These are phyloP conservation scores for Gorsachius magnificus DNA, from an alignment of 2,797 vertebrate genomes.

Conservation along the genomic window DNA sequence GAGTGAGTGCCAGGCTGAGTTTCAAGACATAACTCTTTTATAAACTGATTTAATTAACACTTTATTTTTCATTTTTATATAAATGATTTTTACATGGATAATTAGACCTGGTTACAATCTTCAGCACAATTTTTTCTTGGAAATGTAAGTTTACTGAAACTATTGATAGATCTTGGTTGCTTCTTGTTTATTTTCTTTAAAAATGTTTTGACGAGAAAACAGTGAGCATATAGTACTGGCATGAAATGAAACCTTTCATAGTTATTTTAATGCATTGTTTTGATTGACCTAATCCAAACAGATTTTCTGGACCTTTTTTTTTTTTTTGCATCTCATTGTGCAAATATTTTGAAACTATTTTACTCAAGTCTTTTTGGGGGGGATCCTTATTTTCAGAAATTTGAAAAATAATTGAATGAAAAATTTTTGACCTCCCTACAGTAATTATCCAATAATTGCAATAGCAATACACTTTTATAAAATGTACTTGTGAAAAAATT, in stretches of 20 bases:
- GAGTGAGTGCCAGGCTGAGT: not conserved
- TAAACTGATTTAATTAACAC: not conserved
- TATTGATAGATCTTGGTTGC: rapidly evolving
- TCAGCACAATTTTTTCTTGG: not conserved
- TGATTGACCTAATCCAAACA: not conserved
- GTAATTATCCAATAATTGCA: not conserved
- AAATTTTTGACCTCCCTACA: not conserved
- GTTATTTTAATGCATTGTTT: not conserved
- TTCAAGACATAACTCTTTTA: not conserved
- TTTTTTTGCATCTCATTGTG: not conserved
- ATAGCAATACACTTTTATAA: not conserved
- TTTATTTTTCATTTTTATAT: not conserved
- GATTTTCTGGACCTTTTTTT: not conserved
- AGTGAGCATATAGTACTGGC: not conserved
- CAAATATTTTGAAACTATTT: not conserved
- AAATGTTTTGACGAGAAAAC: rapidly evolving
- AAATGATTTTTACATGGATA: not conserved
- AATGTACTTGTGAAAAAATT: not conserved
- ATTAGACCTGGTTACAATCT: not conserved
- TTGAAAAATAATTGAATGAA: not conserved
- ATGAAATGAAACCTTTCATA: not conserved
- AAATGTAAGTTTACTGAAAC: not conserved
- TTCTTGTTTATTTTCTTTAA: not conserved
- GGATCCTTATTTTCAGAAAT: not conserved
- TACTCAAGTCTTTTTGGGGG: not conserved